Evolutionary conservation across 2,113 vertebrate species (phyloP).

Genomic region (Petrocephalus microphthalmus): DNA sequence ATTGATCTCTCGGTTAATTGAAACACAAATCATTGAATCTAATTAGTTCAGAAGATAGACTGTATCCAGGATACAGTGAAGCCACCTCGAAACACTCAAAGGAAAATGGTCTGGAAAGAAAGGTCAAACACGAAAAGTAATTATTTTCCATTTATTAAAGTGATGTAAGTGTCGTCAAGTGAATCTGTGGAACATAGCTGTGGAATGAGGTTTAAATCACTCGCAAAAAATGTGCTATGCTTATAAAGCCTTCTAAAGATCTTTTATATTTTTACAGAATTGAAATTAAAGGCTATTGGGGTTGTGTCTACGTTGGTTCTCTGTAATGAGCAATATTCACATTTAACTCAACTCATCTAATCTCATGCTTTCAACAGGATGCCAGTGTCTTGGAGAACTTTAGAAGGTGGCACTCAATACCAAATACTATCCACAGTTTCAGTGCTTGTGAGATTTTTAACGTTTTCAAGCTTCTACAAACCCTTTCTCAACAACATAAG

Average conservation of each 20-base stretch:
- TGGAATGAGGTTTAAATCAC: background rate
- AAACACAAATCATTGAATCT: constrained; percentile 39
- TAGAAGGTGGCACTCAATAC: background rate
- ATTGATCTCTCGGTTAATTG: constrained; percentile 34
- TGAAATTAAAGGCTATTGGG: background rate
- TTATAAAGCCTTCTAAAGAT: background rate
- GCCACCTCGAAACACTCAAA: constrained; percentile 10
- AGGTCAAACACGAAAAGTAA: constrained; percentile 22
- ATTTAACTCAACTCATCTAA: background rate
- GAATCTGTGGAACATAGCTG: constrained; percentile 4
- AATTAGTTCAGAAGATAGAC: constrained; percentile 35
- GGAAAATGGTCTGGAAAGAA: constrained; percentile 5
- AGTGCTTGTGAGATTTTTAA: background rate
- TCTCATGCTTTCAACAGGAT: background rate
- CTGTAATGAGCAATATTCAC: background rate
- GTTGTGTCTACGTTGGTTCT: background rate
- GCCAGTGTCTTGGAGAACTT: background rate
- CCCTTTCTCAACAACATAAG: background rate
- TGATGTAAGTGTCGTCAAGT: constrained; percentile 41
- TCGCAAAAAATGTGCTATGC: background rate
- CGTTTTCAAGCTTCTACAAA: background rate
- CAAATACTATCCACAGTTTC: background rate
- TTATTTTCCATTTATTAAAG: constrained; percentile 30
- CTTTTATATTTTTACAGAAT: background rate
- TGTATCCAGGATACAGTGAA: constrained; percentile 31